A percentile compares a stretch with the other conserved stretches of the same genome.
phyloP scores from a whole-genome alignment of 2,113 vertebrate species.

The Crotophaga sulcirostris region DNA sequence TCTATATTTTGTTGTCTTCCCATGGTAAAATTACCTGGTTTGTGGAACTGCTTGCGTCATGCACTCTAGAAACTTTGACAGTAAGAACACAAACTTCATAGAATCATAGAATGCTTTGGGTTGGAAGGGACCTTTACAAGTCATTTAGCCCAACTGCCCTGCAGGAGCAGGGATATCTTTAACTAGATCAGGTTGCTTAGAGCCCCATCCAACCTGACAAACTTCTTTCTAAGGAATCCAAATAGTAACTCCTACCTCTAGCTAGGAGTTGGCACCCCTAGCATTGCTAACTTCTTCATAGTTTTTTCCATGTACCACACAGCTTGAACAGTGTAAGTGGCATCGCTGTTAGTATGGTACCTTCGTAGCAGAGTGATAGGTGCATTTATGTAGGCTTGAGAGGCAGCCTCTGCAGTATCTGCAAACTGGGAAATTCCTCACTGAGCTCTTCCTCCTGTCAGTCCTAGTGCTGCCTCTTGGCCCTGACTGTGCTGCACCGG shows the following conservation, averaged over 20 bases:
- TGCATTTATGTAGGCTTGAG: neutral
- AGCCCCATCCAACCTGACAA: too few relatives aligned
- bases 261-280: neutral
- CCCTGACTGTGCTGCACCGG: neutral
- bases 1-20: neutral
- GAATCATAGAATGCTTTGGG: too few relatives aligned
- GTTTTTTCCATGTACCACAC: neutral
- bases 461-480: neutral
- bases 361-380: neutral
- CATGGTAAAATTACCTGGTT: neutral
- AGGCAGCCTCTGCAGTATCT: neutral
- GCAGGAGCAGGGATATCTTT: too few relatives aligned
- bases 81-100: neutral
- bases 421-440: neutral
- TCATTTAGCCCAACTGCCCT: too few relatives aligned
- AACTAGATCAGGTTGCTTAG: too few relatives aligned
- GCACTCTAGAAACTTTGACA: neutral
- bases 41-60: neutral
- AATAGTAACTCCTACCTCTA: neutral
- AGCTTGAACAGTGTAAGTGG: neutral
- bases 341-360: fast-evolving
- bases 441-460: neutral
- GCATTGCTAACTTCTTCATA: fast-evolving
- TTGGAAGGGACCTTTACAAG: too few relatives aligned
- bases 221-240: neutral